A percentile compares a stretch with the other conserved stretches of the same genome.
phyloP scores from a whole-genome alignment of 2,113 vertebrate species.

The Machaerirhynchus nigripectus region DNA sequence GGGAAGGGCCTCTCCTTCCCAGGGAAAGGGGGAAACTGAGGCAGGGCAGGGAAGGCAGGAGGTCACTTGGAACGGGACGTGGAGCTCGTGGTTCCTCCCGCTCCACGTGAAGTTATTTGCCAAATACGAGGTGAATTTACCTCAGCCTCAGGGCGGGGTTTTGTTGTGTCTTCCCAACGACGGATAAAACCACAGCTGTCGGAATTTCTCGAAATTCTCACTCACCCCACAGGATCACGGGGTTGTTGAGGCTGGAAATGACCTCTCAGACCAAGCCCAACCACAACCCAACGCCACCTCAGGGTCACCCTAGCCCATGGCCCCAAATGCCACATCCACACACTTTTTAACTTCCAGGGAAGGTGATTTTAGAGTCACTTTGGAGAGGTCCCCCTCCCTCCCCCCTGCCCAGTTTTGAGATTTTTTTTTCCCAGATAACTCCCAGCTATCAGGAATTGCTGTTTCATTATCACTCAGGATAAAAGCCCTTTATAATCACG shows the following conservation, averaged over 20 bases:
- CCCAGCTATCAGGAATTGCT: neutral
- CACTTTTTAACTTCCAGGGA: neutral
- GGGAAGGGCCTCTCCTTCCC: neutral
- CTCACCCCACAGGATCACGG: too few relatives aligned
- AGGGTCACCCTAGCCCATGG: neutral
- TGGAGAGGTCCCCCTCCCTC: neutral
- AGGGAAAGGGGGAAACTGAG: neutral
- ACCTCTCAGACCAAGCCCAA: neutral
- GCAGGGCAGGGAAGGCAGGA: neutral
- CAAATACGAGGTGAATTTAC: neutral
- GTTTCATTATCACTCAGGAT: neutral
- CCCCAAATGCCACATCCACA: neutral
- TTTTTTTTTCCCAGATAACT: neutral
- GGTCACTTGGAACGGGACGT: fast-evolving
- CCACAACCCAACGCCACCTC: neutral
- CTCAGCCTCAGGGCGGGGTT: fast-evolving
- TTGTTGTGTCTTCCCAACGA: neutral
- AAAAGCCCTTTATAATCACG: neutral
- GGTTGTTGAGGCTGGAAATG: neutral
- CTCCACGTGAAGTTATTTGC: neutral
- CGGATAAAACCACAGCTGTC: neutral
- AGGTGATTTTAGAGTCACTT: neutral
- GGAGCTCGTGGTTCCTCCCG: neutral
- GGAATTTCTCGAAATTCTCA: neutral
- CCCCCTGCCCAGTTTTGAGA: neutral